These are phyloP conservation scores for Dermatemys mawii DNA, from an alignment of 2,113 vertebrate species.

Conservation along the genomic window DNA sequence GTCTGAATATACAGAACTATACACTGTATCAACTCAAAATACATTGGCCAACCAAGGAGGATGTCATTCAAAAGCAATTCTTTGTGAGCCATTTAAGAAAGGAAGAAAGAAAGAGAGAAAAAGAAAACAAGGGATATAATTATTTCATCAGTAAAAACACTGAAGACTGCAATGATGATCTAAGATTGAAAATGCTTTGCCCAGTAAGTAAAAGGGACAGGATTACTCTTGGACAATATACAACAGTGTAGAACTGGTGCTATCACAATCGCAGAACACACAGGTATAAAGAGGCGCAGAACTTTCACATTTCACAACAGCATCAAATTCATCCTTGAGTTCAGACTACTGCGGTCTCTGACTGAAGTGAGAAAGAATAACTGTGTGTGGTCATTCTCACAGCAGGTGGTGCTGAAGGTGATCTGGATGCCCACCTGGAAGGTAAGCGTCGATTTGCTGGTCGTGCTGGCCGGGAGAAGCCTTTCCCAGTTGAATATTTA, in stretches of 20 bases:
- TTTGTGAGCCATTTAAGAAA: slow-evolving; percentile 40
- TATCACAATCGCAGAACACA: slow-evolving; percentile 46
- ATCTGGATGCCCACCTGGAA: slow-evolving; percentile 91
- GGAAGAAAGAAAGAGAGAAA: slow-evolving; percentile 65
- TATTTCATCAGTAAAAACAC: slow-evolving; percentile 82
- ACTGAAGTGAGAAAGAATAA: slow-evolving; percentile 79
- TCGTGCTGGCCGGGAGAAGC: slow-evolving; percentile 90
- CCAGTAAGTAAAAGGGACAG: not conserved
- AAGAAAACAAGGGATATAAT: slow-evolving; percentile 71
- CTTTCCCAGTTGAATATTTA: slow-evolving; percentile 79
- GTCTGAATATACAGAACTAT: slow-evolving; percentile 84
- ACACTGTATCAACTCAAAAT: slow-evolving; percentile 75
- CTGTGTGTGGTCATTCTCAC: slow-evolving; percentile 70
- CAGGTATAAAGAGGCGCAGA: slow-evolving; percentile 7
- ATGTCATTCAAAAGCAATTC: slow-evolving; percentile 68
- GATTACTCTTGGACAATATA: slow-evolving; percentile 52
- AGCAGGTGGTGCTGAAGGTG: slow-evolving; percentile 80
- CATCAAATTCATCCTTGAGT: slow-evolving; percentile 36
- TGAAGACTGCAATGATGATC: slow-evolving; percentile 83
- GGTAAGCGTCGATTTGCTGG: slow-evolving; percentile 92
- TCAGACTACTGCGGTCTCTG: slow-evolving; percentile 84
- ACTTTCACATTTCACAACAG: slow-evolving; percentile 35
- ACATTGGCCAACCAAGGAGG: slow-evolving; percentile 64
- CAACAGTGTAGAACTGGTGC: slow-evolving; percentile 48
- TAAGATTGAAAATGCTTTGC: slow-evolving; percentile 61